These are phyloP conservation scores for Stenolophus ochropezus DNA, from an alignment of 2,888 invertebrate species.

Conservation along the genomic window DNA sequence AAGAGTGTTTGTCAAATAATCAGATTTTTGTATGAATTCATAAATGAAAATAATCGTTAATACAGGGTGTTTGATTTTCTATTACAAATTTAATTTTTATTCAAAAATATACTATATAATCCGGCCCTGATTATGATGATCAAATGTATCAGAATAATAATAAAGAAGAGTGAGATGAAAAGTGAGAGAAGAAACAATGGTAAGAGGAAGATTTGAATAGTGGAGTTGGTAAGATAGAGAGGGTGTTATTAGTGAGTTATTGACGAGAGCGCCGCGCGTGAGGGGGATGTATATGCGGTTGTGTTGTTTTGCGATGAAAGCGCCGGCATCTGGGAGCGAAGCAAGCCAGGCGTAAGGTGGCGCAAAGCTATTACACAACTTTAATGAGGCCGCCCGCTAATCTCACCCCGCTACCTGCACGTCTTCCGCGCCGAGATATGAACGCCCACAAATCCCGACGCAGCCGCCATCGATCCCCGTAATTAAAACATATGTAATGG, in stretches of 20 bases:
- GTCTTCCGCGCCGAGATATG: constrained; percentile 35
- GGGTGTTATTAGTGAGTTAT: constrained; percentile 16
- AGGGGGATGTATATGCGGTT: constrained; percentile 35
- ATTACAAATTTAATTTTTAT: too few relatives aligned
- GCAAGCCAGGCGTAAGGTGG: constrained; percentile 70
- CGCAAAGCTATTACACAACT: constrained; percentile 72
- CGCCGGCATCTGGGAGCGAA: constrained; percentile 65
- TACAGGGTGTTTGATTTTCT: too few relatives aligned
- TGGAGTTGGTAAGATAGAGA: too few relatives aligned
- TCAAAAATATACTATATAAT: too few relatives aligned
- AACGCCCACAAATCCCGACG: constrained; percentile 70
- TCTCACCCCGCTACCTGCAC: constrained; percentile 65
- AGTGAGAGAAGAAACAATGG: too few relatives aligned
- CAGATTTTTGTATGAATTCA: too few relatives aligned
- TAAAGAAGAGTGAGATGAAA: too few relatives aligned
- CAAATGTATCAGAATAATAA: too few relatives aligned
- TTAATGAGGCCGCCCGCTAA: constrained; percentile 71
- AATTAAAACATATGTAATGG: constrained; percentile 73
- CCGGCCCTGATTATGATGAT: too few relatives aligned
- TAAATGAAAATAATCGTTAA: too few relatives aligned
- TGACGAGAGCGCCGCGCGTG: not conserved
- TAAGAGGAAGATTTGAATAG: too few relatives aligned
- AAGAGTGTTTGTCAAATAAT: too few relatives aligned
- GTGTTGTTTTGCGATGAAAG: constrained; percentile 66
- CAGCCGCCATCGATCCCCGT: constrained; percentile 70